Percentiles rank a stretch among this genome's conserved stretches.
These are phyloP conservation scores for Notospermus geniculatus DNA, from an alignment of 1,140 invertebrate genomes.

Conservation along the genomic window DNA sequence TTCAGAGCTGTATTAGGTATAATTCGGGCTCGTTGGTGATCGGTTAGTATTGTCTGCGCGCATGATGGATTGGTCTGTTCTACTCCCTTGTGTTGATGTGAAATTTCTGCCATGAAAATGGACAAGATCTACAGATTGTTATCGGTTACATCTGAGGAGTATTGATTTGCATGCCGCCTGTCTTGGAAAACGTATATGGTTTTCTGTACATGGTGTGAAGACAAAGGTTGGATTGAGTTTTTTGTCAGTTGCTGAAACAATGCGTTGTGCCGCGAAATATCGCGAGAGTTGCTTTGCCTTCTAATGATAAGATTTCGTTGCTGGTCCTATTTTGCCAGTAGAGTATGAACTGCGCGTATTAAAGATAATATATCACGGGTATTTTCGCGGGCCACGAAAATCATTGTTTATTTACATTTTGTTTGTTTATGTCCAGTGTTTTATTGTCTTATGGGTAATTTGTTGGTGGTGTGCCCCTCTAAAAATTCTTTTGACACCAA, in stretches of 20 bases:
- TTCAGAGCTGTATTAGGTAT: background rate
- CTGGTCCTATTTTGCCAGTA: background rate
- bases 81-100: slow-evolving; percentile 2
- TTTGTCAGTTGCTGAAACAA: background rate
- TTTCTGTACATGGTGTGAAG: no score
- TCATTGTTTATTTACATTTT: no score
- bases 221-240: no score
- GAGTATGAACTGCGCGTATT: no score
- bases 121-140: background rate
- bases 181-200: background rate
- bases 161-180: background rate
- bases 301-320: background rate
- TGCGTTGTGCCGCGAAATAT: background rate
- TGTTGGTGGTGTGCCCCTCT: no score
- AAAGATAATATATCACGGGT: no score
- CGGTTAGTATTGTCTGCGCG: background rate
- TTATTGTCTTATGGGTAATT: no score
- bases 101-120: slow-evolving; percentile 6
- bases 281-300: background rate
- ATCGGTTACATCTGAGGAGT: background rate
- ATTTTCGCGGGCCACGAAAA: no score
- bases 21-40: background rate
- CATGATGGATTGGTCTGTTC: slow-evolving; percentile 1
- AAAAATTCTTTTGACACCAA: no score
- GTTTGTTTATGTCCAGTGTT: no score